Base-by-base conservation (phyloP, 1,140 invertebrate genomes). In the Chionoecetes opilio region DNA sequence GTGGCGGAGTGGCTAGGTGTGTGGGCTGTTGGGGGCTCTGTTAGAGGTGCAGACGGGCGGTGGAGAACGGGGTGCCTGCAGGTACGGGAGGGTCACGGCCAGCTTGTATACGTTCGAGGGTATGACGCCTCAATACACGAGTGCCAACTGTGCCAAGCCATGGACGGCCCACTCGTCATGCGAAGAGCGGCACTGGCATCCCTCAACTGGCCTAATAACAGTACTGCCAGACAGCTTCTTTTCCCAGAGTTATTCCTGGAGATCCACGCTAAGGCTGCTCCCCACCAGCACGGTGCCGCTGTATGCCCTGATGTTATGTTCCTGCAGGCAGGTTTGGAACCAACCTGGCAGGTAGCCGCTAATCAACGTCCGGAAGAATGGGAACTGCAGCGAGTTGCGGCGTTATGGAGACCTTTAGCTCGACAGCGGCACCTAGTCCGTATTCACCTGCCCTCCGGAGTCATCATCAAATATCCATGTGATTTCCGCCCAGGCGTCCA, bases 1-100 rank as follows among this genome's bases (percentile, higher is more conserved):
- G 95, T 92, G 95, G 95, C 95, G 3, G 95, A 95, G 88, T 94
- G 95, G 95, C 41, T 85, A 29, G 90, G 92, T 32, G 95, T 94
- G 53, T 92, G 92, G 93, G 95, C 95, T 21, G 95, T 93, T 38
- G 92, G 93, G 8, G 95, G 95, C 6, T 92, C 95, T 0, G 88
- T 85, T 17, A 35, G 92, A 53, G 91, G 95, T 11, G 46, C 37
- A 21, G 95, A 95, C 82, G 95, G 95, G 2, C 92, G 95, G 35
- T 95, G 95, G 95, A 34, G 93, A 35, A 82, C 84, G 46, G 95
- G 95, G 5, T 95, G 95, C 41, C 34, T 95, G 11, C 95, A 95
- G 82, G 75, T 89, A 2, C 21, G 87, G n/a, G 82, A 92, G 17
- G 53, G 32, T 26, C 63, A 75, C 11, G 90, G 93, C 6, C 93